Evolutionary conservation across 2,888 invertebrate species (phyloP).

Genomic region (Panopea generosa): DNA sequence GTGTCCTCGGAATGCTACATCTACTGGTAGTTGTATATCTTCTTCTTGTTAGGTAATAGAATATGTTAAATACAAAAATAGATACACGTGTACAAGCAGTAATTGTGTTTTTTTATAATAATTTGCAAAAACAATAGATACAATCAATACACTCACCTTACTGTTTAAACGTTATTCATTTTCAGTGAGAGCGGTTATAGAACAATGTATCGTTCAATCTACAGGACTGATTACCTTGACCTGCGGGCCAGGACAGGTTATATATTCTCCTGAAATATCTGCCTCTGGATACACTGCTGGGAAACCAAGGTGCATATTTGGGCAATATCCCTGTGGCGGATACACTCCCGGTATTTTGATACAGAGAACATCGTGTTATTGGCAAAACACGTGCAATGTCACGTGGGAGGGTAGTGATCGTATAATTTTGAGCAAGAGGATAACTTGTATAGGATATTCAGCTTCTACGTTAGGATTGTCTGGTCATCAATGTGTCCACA

Average conservation of each 20-base stretch:
- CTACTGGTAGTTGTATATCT: no score
- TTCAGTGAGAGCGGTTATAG: conserved; percentile 51
- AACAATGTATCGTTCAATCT: conserved; percentile 35
- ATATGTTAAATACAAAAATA: no score
- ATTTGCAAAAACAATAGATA: neutral
- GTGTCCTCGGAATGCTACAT: no score
- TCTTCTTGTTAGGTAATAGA: no score
- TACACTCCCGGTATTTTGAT: conserved; percentile 53
- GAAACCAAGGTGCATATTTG: conserved; percentile 34
- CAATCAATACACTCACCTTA: neutral
- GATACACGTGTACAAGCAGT: no score
- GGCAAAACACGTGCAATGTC: conserved; percentile 58
- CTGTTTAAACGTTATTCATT: neutral
- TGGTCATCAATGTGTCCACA: conserved; percentile 58
- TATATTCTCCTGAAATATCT: conserved; percentile 50
- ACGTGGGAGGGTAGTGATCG: conserved; percentile 51
- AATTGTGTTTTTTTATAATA: no score
- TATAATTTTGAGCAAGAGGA: conserved; percentile 40
- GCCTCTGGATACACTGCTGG: conserved; percentile 41
- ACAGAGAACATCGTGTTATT: conserved; percentile 63
- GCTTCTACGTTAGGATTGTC: conserved; percentile 45
- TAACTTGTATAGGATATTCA: conserved; percentile 50
- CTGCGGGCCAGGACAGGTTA: conserved; percentile 42
- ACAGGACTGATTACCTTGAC: conserved; percentile 35
- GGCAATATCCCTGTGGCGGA: conserved; percentile 55